A percentile compares a stretch with the other conserved stretches of the same genome.
phyloP scores from a whole-genome alignment of 2,888 invertebrate genomes.

The Epistrophe grossulariae region DNA sequence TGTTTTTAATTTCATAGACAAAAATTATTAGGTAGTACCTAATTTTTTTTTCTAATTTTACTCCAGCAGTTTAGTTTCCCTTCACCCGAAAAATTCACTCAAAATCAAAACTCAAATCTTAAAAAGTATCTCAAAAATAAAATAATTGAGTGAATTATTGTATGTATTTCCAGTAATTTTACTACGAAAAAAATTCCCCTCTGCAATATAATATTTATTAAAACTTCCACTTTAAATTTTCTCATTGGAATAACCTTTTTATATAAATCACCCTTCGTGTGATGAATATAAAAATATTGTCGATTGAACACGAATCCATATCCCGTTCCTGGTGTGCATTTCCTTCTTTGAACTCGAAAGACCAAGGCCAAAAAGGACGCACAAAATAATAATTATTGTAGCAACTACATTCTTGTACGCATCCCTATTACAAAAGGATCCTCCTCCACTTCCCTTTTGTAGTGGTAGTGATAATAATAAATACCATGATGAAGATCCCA shows the following conservation, averaged over 20 bases:
- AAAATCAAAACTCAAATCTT: not conserved
- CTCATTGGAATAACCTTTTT: not conserved
- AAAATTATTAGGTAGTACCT: too few relatives aligned
- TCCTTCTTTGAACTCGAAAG: conserved; percentile 30
- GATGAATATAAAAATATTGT: conserved; percentile 48
- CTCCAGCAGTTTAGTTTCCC: not conserved
- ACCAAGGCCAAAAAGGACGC: conserved; percentile 31
- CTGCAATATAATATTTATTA: not conserved
- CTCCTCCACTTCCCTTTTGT: conserved; percentile 64
- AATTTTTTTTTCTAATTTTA: not conserved
- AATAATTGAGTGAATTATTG: not conserved
- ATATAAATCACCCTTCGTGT: conserved; percentile 54
- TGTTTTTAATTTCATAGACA: too few relatives aligned
- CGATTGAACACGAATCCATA: conserved; percentile 62
- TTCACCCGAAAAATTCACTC: not conserved
- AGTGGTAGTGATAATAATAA: conserved; percentile 40
- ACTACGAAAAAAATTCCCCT: conserved; percentile 12
- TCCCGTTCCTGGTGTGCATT: conserved; percentile 52
- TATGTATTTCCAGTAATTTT: not conserved
- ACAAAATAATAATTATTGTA: conserved; percentile 21
- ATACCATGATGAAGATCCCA: conserved; percentile 52
- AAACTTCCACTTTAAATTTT: conserved; percentile 13
- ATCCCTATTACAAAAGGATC: conserved; percentile 61
- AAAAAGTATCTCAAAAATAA: not conserved
- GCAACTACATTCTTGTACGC: conserved; percentile 29